Evolutionary conservation across 2,888 invertebrate genomes (phyloP).

Genomic region (Heliconius cydno): DNA sequence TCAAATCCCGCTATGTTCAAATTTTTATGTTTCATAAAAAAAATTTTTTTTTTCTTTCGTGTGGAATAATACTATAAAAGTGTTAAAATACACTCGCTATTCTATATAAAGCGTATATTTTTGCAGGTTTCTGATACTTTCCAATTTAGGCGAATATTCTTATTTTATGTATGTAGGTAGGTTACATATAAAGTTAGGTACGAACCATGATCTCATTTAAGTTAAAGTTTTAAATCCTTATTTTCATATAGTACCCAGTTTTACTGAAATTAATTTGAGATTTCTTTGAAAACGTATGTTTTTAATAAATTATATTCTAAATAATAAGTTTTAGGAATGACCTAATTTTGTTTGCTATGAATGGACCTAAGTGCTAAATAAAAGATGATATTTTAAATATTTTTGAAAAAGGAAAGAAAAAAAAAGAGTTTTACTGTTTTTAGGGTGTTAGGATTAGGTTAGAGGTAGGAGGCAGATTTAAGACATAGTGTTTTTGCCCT

Average conservation of each 20-base stretch:
- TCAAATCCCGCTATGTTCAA: no score
- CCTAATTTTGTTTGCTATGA: background rate
- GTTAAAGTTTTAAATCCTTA: background rate
- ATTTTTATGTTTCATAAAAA: no score
- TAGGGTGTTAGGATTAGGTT: background rate
- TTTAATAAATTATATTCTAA: background rate
- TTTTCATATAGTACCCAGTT: background rate
- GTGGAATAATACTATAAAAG: no score
- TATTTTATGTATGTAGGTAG: background rate
- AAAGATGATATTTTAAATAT: background rate
- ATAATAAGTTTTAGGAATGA: background rate
- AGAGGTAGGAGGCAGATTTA: no score
- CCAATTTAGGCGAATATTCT: background rate
- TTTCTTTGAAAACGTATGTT: background rate
- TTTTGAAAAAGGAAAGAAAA: no score
- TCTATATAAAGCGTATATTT: no score
- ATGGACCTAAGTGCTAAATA: background rate
- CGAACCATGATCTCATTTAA: background rate
- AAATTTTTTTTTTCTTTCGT: no score
- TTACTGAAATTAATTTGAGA: background rate
- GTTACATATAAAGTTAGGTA: background rate
- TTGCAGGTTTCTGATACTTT: no score
- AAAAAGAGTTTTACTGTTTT: no score
- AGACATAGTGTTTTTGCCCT: no score
- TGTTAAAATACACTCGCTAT: no score